phyloP scores from a whole-genome alignment of 2,113 vertebrate species.

The Dunckerocampus dactyliophorus region DNA sequence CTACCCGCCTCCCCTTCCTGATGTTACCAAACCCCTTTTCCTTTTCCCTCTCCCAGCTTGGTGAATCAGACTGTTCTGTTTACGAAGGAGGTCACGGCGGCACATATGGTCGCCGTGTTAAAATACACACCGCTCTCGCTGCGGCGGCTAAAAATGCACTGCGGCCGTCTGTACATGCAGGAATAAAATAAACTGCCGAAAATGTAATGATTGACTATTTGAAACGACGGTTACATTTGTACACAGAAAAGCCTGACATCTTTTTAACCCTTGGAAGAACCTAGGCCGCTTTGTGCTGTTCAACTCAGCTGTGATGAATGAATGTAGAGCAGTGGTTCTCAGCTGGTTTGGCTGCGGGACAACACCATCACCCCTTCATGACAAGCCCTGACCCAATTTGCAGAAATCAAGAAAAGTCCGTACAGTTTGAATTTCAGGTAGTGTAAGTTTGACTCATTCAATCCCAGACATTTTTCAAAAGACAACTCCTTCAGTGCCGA shows the following conservation, averaged over 20 bases:
- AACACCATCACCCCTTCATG: no score
- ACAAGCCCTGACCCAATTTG: no score
- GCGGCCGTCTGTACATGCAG: conserved; percentile 75
- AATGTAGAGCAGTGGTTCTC: no score
- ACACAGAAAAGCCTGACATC: conserved; percentile 50
- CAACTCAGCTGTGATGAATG: no score
- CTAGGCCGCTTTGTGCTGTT: conserved; percentile 58
- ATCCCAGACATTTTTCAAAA: no score
- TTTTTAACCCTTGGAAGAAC: conserved; percentile 53
- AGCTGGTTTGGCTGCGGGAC: no score
- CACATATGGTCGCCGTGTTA: conserved; percentile 74
- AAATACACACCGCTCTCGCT: conserved; percentile 74
- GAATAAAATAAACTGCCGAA: conserved; percentile 78
- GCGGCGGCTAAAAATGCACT: conserved; percentile 73
- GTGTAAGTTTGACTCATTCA: no score
- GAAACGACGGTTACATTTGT: conserved; percentile 67
- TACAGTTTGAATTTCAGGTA: no score
- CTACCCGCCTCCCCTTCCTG: conserved; percentile 32
- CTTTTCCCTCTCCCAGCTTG: conserved; percentile 41
- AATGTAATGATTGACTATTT: conserved; percentile 76
- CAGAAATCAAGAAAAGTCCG: no score
- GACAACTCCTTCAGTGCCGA: no score
- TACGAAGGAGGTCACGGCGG: conserved; percentile 74
- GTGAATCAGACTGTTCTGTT: conserved; percentile 70
- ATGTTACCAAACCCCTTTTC: conserved; percentile 29